Base-by-base conservation (phyloP, 2,888 invertebrate genomes). In the Zele albiditarsus region DNA sequence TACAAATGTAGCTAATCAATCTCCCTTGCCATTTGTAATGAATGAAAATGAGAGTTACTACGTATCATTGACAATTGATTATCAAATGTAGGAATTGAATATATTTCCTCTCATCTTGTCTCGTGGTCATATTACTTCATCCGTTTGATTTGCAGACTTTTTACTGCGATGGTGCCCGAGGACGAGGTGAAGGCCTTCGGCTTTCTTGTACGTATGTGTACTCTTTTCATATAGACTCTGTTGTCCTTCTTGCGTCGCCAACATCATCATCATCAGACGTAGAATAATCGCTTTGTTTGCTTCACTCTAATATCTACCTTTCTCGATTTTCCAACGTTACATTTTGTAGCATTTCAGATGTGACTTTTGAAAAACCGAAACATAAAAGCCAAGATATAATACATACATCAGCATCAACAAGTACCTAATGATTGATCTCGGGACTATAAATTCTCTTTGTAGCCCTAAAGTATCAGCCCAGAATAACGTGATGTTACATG, bases 181-280 rank as follows among this genome's bases (percentile, higher is more conserved):
- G 84, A 87, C 84, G 84, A 84, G 88, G 87, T 88, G 87, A 88
- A 88, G 87, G 87, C 84, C 86, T 85, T 83, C 84, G 83, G 83
- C 84, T 85, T 83, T 79, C 83, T 80, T 82, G 75, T 67, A 10
- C 33, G 31, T 20, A n/a, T 27, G 53, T 65, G 38, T 75, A 74
- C 77, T 74, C 74, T 63, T 73, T 77, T 0, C 20, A 53, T 20
- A 10, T 33, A 31, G 1, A 63, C 76, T 63, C 78, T 69, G 71
- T 72, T 78, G 65, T 75, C 71, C 66, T 73, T 58, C 33, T 65
- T 69, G 58, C 71, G 57, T 20, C 53, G 23, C 5, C 23, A 0
- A 20, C 20, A 2, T 20, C 53, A 20, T 23, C n/a, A 20, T 23
- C 53, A 20, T 20, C n/a, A n/a, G n/a, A n/a, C n/a, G n/a, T n/a